Percentiles rank a stretch among this genome's conserved stretches.
These are phyloP conservation scores for Drosophila pegasa DNA, from an alignment of 2,888 invertebrate species.

Conservation along the genomic window DNA sequence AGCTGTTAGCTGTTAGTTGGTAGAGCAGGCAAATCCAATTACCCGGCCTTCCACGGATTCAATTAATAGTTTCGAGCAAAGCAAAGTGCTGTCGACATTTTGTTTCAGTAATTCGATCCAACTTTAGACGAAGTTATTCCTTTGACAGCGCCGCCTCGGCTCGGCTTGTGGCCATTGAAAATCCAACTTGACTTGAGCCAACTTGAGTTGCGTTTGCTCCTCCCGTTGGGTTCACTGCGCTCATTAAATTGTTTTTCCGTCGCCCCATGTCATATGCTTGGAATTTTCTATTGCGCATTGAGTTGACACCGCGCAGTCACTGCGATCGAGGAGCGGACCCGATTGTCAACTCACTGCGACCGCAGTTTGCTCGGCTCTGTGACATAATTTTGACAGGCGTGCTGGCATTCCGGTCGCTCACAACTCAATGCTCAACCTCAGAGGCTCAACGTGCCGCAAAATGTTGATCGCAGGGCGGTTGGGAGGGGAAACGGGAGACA, in stretches of 20 bases:
- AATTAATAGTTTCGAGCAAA: neutral
- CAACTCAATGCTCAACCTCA: constrained; percentile 26
- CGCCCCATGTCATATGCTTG: neutral
- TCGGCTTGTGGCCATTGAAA: neutral
- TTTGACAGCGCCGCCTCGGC: neutral
- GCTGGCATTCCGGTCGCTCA: constrained; percentile 1
- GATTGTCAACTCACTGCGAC: constrained; percentile 8
- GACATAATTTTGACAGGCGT: constrained; percentile 6
- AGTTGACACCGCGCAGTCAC: neutral
- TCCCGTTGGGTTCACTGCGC: neutral
- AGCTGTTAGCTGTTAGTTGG: too few species aligned
- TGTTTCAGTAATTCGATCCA: constrained; percentile 4
- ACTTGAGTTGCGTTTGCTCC: neutral
- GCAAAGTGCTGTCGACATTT: neutral
- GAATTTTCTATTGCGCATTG: neutral
- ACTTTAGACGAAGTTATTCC: neutral
- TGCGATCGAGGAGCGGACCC: constrained; percentile 12
- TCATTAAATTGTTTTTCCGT: constrained; percentile 2
- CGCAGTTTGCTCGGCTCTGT: neutral
- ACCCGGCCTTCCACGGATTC: neutral
- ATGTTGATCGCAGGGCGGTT: constrained; percentile 39
- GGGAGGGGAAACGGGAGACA: too few species aligned
- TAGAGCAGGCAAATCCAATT: neutral
- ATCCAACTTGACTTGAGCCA: too few species aligned
- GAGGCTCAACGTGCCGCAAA: constrained; percentile 29